These are phyloP conservation scores for Microcebus tavaratra DNA, from an alignment of 2,113 vertebrate genomes.

Conservation along the genomic window DNA sequence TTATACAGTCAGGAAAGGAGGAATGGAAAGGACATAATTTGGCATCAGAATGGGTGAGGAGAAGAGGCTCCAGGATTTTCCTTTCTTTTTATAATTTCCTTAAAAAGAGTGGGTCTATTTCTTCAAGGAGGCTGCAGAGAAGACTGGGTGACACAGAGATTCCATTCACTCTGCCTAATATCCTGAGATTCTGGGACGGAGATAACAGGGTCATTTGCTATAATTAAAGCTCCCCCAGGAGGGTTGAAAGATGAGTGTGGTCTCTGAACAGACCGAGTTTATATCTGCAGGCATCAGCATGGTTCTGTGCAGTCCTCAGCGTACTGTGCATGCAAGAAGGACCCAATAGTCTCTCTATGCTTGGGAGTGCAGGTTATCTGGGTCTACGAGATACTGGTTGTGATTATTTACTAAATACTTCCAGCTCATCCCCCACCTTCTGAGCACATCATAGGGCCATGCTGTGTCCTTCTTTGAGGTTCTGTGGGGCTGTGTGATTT, in stretches of 20 bases:
- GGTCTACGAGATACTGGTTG: not conserved
- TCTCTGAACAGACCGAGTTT: constrained; percentile 28
- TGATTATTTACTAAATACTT: not conserved
- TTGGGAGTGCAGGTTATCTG: not conserved
- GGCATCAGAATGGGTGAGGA: not conserved
- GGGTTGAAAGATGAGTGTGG: not conserved
- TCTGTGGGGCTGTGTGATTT: not conserved
- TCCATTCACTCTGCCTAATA: not conserved
- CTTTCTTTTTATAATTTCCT: constrained; percentile 40
- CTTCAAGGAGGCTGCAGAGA: not conserved
- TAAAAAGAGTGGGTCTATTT: constrained; percentile 37
- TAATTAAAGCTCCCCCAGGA: constrained; percentile 37
- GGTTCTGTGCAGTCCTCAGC: not conserved
- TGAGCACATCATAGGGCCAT: not conserved
- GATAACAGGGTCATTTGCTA: constrained; percentile 25
- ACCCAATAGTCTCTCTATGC: not conserved
- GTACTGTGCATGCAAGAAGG: not conserved
- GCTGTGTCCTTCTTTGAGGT: not conserved
- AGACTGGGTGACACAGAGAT: not conserved
- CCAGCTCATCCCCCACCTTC: not conserved
- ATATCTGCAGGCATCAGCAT: not conserved
- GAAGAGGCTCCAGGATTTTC: constrained; percentile 21
- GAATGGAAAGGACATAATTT: constrained; percentile 5
- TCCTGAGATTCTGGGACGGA: constrained; percentile 26
- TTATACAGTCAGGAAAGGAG: constrained; percentile 11